Base-by-base conservation (phyloP, 2,797 vertebrate genomes). In the Otolemur crassicaudatus region DNA sequence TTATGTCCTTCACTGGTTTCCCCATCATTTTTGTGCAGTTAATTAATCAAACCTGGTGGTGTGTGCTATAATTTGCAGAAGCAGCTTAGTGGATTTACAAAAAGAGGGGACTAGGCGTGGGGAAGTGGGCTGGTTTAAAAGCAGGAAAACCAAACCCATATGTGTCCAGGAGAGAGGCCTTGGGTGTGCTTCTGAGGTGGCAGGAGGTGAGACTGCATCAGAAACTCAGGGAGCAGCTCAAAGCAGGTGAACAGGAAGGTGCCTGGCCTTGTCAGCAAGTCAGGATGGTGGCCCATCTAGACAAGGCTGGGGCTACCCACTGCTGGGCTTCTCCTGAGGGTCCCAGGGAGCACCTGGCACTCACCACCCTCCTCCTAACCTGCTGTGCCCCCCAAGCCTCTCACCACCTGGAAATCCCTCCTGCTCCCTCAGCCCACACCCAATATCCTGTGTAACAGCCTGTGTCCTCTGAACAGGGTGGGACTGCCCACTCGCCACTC, bases 1-100 rank as follows among this genome's bases (percentile, higher is more conserved):
- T 98, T 91, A 95, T 84, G 94, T 96, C 96, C 96, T 97, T 96
- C 87, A 13, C 86, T 77, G 95, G 85, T 49, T 97, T 89, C 95
- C 81, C 94, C 92, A 34, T 77, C 95, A 6, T 93, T 95, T 91
- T 67, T 61, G 91, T 81, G 94, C 84, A 77, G 95, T 95, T 97
- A 96, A 97, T 97, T 97, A 95, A 92, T 97, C 96, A 91, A 60
- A 95, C 60, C 87, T 89, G 92, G 92, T 90, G 91, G 87, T 37
- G 94, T 93, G 86, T 91, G 95, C 90, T 16, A 0, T 73, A 94
- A 40, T 96, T 93, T 96, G 95, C 93, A 79, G 94, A 97, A 76
- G 95, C 49, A 43, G 91, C 85, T 96, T 89, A 80, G 49, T 60
- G 86, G 96, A 83, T 94, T 87, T 46, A 87, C 72, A 49, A 20